Base-by-base conservation (phyloP, 2,888 invertebrate genomes). In the Dorcus parallelipipedus region DNA sequence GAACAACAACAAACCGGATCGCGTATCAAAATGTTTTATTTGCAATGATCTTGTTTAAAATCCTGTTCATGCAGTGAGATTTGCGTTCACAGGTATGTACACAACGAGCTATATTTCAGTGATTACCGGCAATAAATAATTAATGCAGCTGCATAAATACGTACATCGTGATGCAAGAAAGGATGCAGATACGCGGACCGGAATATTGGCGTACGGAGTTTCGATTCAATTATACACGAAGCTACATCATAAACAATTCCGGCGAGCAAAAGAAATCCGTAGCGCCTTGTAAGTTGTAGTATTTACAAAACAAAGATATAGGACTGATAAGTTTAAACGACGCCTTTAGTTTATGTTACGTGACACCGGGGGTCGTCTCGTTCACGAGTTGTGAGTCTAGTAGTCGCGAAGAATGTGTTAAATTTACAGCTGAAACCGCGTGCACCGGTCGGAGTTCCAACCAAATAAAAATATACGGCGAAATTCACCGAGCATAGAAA, bases 221-320 rank as follows among this genome's bases (percentile, higher is more conserved):
- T 55, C 59, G 59, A 55, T 55, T 59, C 59, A 55, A 55, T 59
- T 59, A 55, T 59, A 59, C 55, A 59, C 52, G 33, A 47, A 52
- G 55, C 59, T 52, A 54, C 64, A 49, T 60, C 60, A 64, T 64
- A 64, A 64, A 64, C 62, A 64, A 64, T 60, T 59, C 64, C 43
- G 49, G 54, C 60, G 57, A 56, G 58, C 54, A 48, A 60, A 62
- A 58, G 60, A 54, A 64, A 61, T 62, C 61, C 66, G 63, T 62
- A 66, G 66, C 62, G 63, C 64, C 66, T 63, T 66, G 66, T 66
- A 64, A 66, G 64, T 64, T 66, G 66, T 66, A 64, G 64, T 54
- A 62, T 66, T 66, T 66, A 66, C 64, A 64, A 62, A 62, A 63
- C 61, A 62, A 63, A 64, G 65, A 65, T 65, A 66, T 61, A 63